Conservation (phyloP, 2,888 invertebrate genomes). For the Horisme vitalbata region DNA sequence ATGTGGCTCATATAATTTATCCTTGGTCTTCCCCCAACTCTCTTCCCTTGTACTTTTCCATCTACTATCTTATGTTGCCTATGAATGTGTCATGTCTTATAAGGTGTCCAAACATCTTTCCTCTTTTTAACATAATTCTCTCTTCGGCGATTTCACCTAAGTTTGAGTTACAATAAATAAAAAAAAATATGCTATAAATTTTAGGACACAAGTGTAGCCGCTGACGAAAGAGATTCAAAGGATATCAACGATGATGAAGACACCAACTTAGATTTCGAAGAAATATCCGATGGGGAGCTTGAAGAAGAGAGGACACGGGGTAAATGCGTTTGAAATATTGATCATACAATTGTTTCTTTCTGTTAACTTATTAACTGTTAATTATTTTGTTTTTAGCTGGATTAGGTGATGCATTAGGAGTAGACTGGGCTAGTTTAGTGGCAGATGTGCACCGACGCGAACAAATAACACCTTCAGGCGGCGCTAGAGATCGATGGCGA, state of each 20-base stretch:
- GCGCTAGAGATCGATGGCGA: constrained; percentile 90
- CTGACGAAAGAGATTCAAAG: constrained; percentile 72
- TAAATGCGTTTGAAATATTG: no score
- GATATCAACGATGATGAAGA: constrained; percentile 87
- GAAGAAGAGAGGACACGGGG: constrained; percentile 89
- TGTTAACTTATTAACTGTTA: no score
- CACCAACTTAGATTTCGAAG: constrained; percentile 92
- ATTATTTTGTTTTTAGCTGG: constrained; percentile 69
- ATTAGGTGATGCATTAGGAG: constrained; percentile 96
- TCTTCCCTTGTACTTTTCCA: no score
- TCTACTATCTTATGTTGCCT: no score
- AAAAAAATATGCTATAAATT: constrained; percentile 2
- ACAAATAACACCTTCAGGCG: constrained; percentile 75
- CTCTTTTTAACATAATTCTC: no score
- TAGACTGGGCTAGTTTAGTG: constrained; percentile 96
- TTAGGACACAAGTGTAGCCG: constrained; percentile 69
- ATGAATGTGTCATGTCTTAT: no score
- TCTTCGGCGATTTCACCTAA: no score
- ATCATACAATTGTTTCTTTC: no score
- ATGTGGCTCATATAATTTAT: no score
- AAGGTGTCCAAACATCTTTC: no score
- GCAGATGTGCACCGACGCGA: constrained; percentile 87
- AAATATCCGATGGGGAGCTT: constrained; percentile 94
- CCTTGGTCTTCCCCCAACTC: no score
- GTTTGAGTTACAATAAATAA: background rate